Evolutionary conservation across 2,797 vertebrate species (phyloP).

Genomic region (Pogonophryne albipinna): DNA sequence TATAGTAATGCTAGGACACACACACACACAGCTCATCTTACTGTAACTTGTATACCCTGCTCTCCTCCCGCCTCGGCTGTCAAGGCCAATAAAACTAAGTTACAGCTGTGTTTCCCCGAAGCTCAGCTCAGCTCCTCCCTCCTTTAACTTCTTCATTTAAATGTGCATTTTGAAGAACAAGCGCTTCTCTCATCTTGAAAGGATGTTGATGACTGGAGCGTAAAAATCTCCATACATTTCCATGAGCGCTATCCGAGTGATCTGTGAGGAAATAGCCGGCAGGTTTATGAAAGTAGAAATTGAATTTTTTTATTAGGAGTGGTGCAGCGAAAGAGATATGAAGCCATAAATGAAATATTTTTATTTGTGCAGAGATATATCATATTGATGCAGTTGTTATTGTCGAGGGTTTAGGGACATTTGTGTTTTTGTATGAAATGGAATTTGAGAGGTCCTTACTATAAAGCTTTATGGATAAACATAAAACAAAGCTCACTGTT

Average conservation of each 20-base stretch:
- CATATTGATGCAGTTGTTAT: slow-evolving; percentile 55
- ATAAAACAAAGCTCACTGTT: slow-evolving; percentile 48
- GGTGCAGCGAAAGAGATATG: slow-evolving; percentile 61
- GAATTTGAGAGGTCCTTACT: slow-evolving; percentile 30
- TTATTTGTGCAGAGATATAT: slow-evolving; percentile 49
- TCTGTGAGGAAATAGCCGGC: slow-evolving; percentile 75
- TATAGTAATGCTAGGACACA: too few species aligned
- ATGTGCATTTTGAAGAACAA: slow-evolving; percentile 82
- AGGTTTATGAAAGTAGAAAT: slow-evolving; percentile 83
- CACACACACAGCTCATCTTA: too few species aligned
- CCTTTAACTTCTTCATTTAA: slow-evolving; percentile 78
- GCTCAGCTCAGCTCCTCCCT: slow-evolving; percentile 46
- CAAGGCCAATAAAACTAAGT: slow-evolving; percentile 76
- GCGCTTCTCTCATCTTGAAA: slow-evolving; percentile 69
- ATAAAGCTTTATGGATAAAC: slow-evolving; percentile 55
- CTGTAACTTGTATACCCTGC: slow-evolving; percentile 22
- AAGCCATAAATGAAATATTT: slow-evolving; percentile 73
- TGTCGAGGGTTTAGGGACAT: slow-evolving; percentile 41
- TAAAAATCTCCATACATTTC: slow-evolving; percentile 85
- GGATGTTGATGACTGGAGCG: slow-evolving; percentile 83
- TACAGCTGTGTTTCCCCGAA: slow-evolving; percentile 59
- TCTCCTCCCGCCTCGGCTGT: slow-evolving; percentile 56
- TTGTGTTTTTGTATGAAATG: slow-evolving; percentile 31
- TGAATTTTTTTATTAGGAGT: slow-evolving; percentile 63
- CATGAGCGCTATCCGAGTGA: slow-evolving; percentile 74